Percentiles rank a stretch among this genome's conserved stretches.
These are phyloP conservation scores for Spinus pinus DNA, from an alignment of 2,797 vertebrate species.

Conservation along the genomic window DNA sequence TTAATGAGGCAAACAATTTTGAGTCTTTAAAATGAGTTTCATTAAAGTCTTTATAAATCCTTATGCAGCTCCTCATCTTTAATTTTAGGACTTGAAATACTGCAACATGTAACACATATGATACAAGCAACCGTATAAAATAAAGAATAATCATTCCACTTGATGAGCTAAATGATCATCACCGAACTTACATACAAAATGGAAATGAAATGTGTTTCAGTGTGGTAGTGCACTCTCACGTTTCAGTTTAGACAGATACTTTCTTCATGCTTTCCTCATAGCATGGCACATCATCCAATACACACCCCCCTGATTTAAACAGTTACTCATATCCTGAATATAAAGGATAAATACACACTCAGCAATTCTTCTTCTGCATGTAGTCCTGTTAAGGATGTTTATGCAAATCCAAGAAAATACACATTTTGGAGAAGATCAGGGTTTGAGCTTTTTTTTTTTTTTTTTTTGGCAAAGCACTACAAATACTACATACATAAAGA, in stretches of 20 bases:
- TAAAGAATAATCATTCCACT: not conserved
- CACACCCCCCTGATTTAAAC: not conserved
- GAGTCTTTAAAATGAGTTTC: not conserved
- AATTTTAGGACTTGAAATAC: not conserved
- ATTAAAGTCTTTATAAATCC: not conserved
- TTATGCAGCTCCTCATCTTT: not conserved
- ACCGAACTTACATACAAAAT: not conserved
- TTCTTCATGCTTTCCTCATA: not conserved
- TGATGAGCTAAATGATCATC: not conserved
- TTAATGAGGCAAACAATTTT: not conserved
- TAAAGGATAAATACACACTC: not conserved
- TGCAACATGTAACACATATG: not conserved
- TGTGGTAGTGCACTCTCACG: not conserved
- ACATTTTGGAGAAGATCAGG: not conserved
- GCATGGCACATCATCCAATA: not conserved
- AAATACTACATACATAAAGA: not conserved
- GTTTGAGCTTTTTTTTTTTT: not conserved
- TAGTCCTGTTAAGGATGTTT: not conserved
- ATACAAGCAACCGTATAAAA: not conserved
- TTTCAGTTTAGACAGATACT: not conserved
- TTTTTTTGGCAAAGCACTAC: not conserved
- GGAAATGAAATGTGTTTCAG: not conserved
- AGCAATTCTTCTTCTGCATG: not conserved
- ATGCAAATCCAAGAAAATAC: not conserved
- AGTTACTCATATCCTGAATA: not conserved